These are phyloP conservation scores for Frieseomelitta varia DNA, from an alignment of 1,140 invertebrate species.

Conservation along the genomic window DNA sequence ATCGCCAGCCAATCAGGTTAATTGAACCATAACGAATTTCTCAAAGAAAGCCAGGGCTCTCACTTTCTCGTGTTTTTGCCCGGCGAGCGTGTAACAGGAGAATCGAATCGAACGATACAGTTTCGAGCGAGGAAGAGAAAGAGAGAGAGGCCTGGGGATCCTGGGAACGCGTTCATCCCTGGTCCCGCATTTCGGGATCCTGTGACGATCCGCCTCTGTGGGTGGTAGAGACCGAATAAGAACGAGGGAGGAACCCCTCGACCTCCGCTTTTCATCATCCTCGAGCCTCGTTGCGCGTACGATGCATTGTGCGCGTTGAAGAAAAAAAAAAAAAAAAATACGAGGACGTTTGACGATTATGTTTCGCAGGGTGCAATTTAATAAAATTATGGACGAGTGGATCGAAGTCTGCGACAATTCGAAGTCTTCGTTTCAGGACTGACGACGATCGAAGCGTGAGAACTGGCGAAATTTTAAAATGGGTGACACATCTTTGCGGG, in stretches of 20 bases:
- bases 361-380: background rate
- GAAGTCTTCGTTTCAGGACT: background rate
- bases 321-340: background rate
- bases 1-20: background rate
- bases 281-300: background rate
- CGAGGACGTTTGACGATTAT: background rate
- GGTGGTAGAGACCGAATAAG: slow-evolving; percentile 67
- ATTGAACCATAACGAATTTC: slow-evolving; percentile 11
- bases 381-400: background rate
- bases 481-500: too few species aligned
- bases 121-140: background rate
- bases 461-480: too few species aligned
- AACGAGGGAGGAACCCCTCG: slow-evolving; percentile 48
- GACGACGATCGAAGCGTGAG: background rate
- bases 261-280: slow-evolving; percentile 5
- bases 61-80: slow-evolving; percentile 29
- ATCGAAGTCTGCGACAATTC: background rate
- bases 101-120: background rate
- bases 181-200: slow-evolving; percentile 52
- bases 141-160: slow-evolving; percentile 3
- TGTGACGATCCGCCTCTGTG: slow-evolving; percentile 52
- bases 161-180: slow-evolving; percentile 18
- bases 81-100: slow-evolving; percentile 17
- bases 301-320: background rate
- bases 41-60: background rate